These are phyloP conservation scores for Phthorimaea operculella DNA, from an alignment of 1,140 invertebrate genomes.

Conservation along the genomic window DNA sequence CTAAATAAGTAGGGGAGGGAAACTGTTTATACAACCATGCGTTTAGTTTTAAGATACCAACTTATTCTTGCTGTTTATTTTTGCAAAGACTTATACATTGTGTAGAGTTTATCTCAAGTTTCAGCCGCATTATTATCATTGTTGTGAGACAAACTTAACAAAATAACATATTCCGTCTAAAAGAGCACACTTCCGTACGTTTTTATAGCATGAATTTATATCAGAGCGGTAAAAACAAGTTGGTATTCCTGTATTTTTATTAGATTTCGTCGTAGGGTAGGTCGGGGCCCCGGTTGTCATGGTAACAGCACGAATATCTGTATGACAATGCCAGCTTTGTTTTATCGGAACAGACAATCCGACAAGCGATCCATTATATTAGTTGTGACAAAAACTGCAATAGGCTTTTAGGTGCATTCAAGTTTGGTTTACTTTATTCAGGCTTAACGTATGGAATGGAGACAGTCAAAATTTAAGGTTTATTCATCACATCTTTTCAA, in stretches of 20 bases:
- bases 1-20: slow-evolving; percentile 1
- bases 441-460: too few relatives aligned
- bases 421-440: too few relatives aligned
- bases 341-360: background rate
- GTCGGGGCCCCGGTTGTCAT: background rate
- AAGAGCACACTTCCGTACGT: background rate
- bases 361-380: too few relatives aligned
- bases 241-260: background rate
- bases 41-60: background rate
- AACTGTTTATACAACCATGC: slow-evolving; percentile 1
- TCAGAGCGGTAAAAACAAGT: background rate
- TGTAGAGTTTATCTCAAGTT: too few relatives aligned
- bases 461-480: too few relatives aligned
- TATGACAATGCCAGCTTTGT: slow-evolving; percentile 1
- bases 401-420: too few relatives aligned
- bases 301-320: background rate
- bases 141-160: too few relatives aligned
- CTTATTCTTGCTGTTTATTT: background rate
- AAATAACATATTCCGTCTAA: too few relatives aligned
- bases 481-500: too few relatives aligned
- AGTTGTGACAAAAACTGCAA: too few relatives aligned
- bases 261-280: background rate
- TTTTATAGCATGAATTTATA: background rate
- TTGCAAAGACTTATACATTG: background rate
- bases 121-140: too few relatives aligned